phyloP scores from a whole-genome alignment of 2,797 vertebrate species.

The Cuniculus paca region DNA sequence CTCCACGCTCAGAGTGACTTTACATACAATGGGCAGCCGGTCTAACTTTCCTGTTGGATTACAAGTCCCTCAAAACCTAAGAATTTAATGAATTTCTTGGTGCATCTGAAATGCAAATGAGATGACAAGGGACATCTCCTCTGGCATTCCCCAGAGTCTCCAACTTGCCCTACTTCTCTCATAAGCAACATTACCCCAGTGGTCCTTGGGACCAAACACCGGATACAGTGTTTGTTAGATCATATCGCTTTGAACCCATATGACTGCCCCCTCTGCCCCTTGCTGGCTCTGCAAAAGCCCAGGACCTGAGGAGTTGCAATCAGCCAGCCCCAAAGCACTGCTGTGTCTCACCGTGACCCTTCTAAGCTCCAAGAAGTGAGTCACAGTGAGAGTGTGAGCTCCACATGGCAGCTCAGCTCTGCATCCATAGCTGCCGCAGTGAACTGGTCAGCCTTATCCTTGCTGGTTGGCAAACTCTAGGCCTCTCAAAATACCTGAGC shows the following conservation, averaged over 20 bases:
- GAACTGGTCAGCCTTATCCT: not conserved
- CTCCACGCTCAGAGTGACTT: not conserved
- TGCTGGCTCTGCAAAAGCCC: not conserved
- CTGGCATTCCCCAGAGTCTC: not conserved
- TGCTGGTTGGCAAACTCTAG: not conserved
- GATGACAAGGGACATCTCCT: not conserved
- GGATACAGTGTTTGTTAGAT: not conserved
- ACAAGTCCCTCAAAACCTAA: not conserved
- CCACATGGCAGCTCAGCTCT: not conserved
- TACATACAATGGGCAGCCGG: not conserved
- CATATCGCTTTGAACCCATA: not conserved
- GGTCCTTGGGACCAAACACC: not conserved
- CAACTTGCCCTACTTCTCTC: not conserved
- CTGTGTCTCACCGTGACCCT: not conserved
- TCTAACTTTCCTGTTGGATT: not conserved
- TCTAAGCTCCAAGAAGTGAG: slow-evolving; percentile 61
- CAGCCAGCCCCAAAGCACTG: not conserved
- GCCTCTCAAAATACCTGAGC: not conserved
- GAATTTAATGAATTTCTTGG: not conserved
- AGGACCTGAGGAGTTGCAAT: not conserved
- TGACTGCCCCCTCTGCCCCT: not conserved
- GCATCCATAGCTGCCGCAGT: not conserved
- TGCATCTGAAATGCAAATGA: not conserved
- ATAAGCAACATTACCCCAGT: not conserved
- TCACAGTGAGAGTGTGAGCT: slow-evolving; percentile 24